Base-by-base conservation (phyloP, 2,113 vertebrate species). In the Nestor notabilis region DNA sequence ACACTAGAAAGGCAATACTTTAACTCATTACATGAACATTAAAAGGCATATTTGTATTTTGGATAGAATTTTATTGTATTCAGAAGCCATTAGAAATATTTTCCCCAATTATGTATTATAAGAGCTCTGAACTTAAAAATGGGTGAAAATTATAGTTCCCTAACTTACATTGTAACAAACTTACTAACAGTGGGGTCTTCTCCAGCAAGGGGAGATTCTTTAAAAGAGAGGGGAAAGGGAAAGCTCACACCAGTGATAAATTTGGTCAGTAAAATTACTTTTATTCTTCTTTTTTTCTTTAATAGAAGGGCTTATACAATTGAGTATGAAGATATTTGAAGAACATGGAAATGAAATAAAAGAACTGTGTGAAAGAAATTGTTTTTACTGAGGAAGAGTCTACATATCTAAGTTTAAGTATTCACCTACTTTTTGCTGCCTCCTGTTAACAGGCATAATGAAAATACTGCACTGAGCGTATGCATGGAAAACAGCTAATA, bases 381-480 rank as follows among this genome's bases (percentile, higher is more conserved):
- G 46, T 83, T 98, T 98, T 98, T 98, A 98, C 85, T 95, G 96
- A 96, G 82, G 94, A 96, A 96, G 94, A 95, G 87, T 97, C 97
- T 97, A 98, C 97, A 97, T 71, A 93, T 90, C 92, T 98, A 96
- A 96, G 89, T 97, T 96, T 95, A 95, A 95, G 85, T 95, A 95
- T 84, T 96, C 87, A 94, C 86, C 96, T 97, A 97, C 46, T 92
- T 95, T 85, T 93, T 92, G 92, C 90, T 93, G 88, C 96, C 90
- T 96, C 80, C 83, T 91, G 65, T 97, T 95, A 95, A 92, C 87
- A 96, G 93, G 95, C 91, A 96, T 89, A 92, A 97, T 87, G 86
- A 78, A 97, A 97, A 97, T 98, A 98, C 87, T 97, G 97, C 98
- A 98, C 96, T 91, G 83, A 97, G 97, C 86, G 97, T 96, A 97